Evolutionary conservation across 2,888 invertebrate genomes (phyloP).

Genomic region (Macaria notata): DNA sequence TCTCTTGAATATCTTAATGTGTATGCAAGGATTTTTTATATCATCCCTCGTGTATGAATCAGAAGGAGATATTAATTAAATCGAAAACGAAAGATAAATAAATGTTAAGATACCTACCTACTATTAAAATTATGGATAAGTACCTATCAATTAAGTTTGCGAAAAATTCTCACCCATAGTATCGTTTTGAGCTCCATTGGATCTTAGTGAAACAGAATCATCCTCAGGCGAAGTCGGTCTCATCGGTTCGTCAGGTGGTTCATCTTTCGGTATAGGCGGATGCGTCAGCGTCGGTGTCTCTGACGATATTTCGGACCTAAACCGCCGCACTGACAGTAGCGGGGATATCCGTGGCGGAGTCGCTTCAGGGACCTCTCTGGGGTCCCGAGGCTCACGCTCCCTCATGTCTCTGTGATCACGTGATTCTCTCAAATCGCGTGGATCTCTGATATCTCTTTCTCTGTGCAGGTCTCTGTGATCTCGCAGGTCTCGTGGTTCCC

Average conservation of each 20-base stretch:
- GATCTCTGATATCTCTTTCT: constrained; percentile 48
- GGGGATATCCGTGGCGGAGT: constrained; percentile 76
- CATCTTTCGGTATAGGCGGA: constrained; percentile 79
- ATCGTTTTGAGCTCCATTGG: constrained; percentile 80
- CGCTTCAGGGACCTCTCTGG: constrained; percentile 68
- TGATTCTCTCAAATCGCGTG: constrained; percentile 47
- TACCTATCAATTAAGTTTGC: too few species aligned
- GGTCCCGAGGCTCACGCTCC: constrained; percentile 62
- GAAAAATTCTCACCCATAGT: constrained; percentile 66
- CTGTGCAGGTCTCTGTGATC: constrained; percentile 51
- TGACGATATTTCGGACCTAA: constrained; percentile 63
- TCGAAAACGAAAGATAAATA: too few species aligned
- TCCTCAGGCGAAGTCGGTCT: constrained; percentile 83
- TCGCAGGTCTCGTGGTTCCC: constrained; percentile 61
- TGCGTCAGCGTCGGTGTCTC: constrained; percentile 69
- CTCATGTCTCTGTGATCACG: constrained; percentile 55
- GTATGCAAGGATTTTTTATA: too few species aligned
- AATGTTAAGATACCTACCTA: too few species aligned
- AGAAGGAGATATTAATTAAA: too few species aligned
- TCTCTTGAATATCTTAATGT: too few species aligned
- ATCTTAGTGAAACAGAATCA: constrained; percentile 79
- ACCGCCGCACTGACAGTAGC: constrained; percentile 73
- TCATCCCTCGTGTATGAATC: too few species aligned
- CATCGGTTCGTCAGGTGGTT: constrained; percentile 78
- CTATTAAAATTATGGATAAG: too few species aligned